Evolutionary conservation across 2,113 vertebrate genomes (phyloP), one percentile per base, ranked within the genome.

Genomic region (Tamias sibiricus): DNA sequence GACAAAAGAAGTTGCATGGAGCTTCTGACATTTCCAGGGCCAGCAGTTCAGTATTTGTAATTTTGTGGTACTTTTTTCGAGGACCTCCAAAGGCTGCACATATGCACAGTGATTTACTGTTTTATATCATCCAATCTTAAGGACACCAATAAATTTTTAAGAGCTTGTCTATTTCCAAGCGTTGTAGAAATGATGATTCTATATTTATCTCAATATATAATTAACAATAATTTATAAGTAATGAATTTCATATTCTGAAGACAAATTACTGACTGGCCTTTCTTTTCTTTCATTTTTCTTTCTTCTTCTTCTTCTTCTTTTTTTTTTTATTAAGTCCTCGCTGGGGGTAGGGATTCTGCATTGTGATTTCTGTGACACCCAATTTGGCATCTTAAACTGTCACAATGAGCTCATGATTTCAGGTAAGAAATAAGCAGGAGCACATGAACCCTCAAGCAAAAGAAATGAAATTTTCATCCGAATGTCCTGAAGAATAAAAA

Each of bases 401-500:
- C 95, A 98, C 97, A 79, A 64, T 54, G 95, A 94, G 76, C 91
- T 88, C 91, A 85, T 94, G 97, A 96, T 96, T 98, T 94, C 95
- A 80, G 96, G 95, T 98, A 90, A 97, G 95, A 72, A 91, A 96
- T 92, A 95, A 95, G 94, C 68, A 91, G 44, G 44, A 95, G 95
- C 72, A 97, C 91, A 97, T 84, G 96, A 95, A 95, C 96, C 97
- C 97, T 97, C 96, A 94, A 98, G 97, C 97, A 97, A 97, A 97
- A 97, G 80, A 95, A 98, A 98, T 96, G 80, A 96, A 93, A 91
- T 91, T 97, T 92, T 98, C 90, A 98, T 94, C 95, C 12, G 9
- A 87, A 86, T 96, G 97, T 98, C 97, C 82, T 85, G 97, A 94
- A 98, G 95, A 97, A 98, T 98, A 98, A 98, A 98, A 98, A 98